Evolutionary conservation across 2,888 invertebrate species (phyloP).

Genomic region (Diplazon laetatorius): DNA sequence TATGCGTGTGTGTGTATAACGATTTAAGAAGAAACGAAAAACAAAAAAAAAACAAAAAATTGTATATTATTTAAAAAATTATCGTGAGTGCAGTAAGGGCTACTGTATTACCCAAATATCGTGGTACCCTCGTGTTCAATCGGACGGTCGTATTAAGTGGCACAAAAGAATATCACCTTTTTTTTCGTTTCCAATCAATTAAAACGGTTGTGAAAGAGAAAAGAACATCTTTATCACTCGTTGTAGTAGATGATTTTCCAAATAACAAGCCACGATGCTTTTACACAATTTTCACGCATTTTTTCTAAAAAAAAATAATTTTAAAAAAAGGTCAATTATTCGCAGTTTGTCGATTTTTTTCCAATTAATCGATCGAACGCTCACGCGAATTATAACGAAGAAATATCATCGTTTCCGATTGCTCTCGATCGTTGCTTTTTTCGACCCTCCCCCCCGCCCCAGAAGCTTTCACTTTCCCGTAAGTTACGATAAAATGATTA

Average conservation of each 20-base stretch:
- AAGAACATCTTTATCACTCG: too few relatives aligned
- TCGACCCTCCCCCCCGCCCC: too few relatives aligned
- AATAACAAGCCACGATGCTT: too few relatives aligned
- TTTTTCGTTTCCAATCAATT: too few relatives aligned
- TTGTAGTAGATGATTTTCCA: too few relatives aligned
- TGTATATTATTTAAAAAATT: slow-evolving; percentile 80
- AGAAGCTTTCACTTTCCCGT: not conserved
- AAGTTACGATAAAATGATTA: not conserved
- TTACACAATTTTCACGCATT: not conserved
- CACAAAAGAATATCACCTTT: slow-evolving; percentile 48
- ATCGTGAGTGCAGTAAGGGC: slow-evolving; percentile 76
- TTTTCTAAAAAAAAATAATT: too few relatives aligned
- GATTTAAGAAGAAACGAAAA: slow-evolving; percentile 63
- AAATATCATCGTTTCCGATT: not conserved
- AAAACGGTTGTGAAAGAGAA: too few relatives aligned
- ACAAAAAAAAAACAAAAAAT: slow-evolving; percentile 71
- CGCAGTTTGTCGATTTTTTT: not conserved
- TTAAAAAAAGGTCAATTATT: slow-evolving; percentile 16
- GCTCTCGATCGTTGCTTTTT: slow-evolving; percentile 11
- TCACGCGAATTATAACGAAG: slow-evolving; percentile 1
- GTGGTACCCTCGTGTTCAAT: slow-evolving; percentile 76
- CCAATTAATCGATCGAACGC: slow-evolving; percentile 14
- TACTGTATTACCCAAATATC: slow-evolving; percentile 78
- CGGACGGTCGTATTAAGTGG: slow-evolving; percentile 71
- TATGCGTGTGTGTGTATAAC: too few relatives aligned